Conservation (phyloP, 2,888 invertebrate species). For the Rhyacophila evoluta region DNA sequence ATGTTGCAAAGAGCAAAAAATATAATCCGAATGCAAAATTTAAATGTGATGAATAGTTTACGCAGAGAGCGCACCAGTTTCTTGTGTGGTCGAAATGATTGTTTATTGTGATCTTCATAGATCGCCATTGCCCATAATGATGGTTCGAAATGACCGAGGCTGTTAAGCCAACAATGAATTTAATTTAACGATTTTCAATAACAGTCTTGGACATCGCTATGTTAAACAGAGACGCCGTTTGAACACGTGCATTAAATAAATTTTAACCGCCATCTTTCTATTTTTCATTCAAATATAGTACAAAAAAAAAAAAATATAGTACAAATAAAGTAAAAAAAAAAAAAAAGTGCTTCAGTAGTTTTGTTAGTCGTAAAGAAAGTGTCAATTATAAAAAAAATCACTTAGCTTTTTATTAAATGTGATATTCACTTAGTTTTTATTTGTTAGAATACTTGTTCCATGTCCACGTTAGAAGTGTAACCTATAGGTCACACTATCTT, state of each 20-base stretch:
- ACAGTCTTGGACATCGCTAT: not conserved
- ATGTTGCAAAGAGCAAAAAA: too few relatives aligned
- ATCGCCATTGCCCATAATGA: not conserved
- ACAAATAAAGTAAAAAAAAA: too few relatives aligned
- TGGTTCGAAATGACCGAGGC: not conserved
- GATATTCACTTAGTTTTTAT: too few relatives aligned
- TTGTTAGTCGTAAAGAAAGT: not conserved
- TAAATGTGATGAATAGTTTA: too few relatives aligned
- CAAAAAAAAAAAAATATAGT: too few relatives aligned
- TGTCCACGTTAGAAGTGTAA: too few relatives aligned
- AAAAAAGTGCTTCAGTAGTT: not conserved
- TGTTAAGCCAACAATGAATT: not conserved
- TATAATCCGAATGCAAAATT: too few relatives aligned
- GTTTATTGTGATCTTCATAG: not conserved
- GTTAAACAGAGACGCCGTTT: not conserved
- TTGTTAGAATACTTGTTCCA: too few relatives aligned
- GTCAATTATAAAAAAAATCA: conserved; percentile 15
- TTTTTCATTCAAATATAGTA: too few relatives aligned
- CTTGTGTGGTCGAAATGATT: not conserved
- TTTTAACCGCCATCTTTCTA: not conserved
- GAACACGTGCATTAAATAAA: not conserved
- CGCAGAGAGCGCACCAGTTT: not conserved
- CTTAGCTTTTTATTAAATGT: too few relatives aligned
- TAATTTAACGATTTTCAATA: conserved; percentile 19
- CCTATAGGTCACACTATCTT: too few relatives aligned